Evolutionary conservation across 2,888 invertebrate genomes (phyloP).

Genomic region (Prosapia bicincta): DNA sequence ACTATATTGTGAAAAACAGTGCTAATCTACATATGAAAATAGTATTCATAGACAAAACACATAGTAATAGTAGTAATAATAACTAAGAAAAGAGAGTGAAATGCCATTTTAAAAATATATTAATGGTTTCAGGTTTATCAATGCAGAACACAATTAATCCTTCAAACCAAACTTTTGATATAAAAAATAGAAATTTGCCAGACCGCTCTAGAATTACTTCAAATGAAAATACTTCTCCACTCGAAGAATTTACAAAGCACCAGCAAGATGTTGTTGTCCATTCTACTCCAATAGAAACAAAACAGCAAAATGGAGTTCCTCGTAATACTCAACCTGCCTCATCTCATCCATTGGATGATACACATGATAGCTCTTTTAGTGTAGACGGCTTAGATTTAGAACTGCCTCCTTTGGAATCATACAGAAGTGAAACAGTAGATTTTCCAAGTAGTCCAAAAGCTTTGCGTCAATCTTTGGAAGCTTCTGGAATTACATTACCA

Average conservation of each 20-base stretch:
- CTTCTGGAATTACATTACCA: constrained; percentile 30
- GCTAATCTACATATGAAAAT: too few relatives aligned
- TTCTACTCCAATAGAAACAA: neutral
- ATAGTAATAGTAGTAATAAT: too few relatives aligned
- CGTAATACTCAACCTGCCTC: constrained; percentile 22
- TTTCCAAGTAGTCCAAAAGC: constrained; percentile 33
- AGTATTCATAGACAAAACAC: too few relatives aligned
- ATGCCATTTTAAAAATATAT: too few relatives aligned
- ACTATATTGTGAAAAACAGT: too few relatives aligned
- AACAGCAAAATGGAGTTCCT: constrained; percentile 21
- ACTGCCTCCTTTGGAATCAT: constrained; percentile 29
- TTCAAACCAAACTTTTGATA: neutral
- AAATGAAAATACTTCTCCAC: neutral
- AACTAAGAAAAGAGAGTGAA: too few relatives aligned
- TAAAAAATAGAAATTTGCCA: neutral
- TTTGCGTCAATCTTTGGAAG: constrained; percentile 27
- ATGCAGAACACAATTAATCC: neutral
- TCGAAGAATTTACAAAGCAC: neutral
- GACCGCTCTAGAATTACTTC: neutral
- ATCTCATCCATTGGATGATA: constrained; percentile 32
- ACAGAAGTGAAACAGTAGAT: constrained; percentile 29
- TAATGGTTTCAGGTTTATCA: neutral
- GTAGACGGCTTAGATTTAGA: constrained; percentile 36
- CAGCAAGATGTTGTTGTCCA: neutral
- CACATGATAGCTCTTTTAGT: constrained; percentile 23